A percentile compares a stretch with the other conserved stretches of the same genome.
Evolutionary conservation across 2,113 vertebrate genomes (phyloP).

Genomic region (Oenanthe oenanthe): DNA sequence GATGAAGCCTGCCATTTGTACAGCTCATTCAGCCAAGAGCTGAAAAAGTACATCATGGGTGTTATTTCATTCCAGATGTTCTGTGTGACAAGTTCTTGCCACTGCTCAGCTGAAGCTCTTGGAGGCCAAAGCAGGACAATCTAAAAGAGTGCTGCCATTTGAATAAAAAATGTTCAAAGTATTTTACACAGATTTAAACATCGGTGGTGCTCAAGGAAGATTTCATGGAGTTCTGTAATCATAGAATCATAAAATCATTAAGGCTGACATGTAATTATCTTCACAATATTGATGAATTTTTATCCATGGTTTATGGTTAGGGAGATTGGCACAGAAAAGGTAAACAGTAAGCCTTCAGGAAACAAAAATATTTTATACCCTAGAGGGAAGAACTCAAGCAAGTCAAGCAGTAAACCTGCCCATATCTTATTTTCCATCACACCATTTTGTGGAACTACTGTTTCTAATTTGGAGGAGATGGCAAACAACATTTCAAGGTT

Average conservation of each 20-base stretch:
- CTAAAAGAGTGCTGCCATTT: background rate
- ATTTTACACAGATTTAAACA: background rate
- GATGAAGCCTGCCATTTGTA: background rate
- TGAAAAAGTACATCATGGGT: background rate
- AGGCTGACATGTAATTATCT: background rate
- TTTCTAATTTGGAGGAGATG: slow-evolving; percentile 3
- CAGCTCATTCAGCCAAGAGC: background rate
- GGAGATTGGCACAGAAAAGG: background rate
- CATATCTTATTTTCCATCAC: background rate
- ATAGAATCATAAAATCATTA: background rate
- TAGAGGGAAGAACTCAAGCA: background rate
- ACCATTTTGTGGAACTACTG: background rate
- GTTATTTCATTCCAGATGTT: background rate
- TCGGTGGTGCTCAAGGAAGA: background rate
- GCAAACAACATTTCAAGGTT: background rate
- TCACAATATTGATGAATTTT: background rate
- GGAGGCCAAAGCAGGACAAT: background rate
- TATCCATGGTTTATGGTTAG: background rate
- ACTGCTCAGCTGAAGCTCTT: background rate
- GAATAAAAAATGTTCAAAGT: background rate
- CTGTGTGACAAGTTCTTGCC: background rate
- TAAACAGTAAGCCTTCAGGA: background rate
- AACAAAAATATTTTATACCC: background rate
- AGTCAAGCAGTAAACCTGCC: background rate
- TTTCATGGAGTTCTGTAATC: background rate